Evolutionary conservation across 2,113 vertebrate species (phyloP), one percentile per base, ranked within the genome.

Genomic region (Odontesthes bonariensis): DNA sequence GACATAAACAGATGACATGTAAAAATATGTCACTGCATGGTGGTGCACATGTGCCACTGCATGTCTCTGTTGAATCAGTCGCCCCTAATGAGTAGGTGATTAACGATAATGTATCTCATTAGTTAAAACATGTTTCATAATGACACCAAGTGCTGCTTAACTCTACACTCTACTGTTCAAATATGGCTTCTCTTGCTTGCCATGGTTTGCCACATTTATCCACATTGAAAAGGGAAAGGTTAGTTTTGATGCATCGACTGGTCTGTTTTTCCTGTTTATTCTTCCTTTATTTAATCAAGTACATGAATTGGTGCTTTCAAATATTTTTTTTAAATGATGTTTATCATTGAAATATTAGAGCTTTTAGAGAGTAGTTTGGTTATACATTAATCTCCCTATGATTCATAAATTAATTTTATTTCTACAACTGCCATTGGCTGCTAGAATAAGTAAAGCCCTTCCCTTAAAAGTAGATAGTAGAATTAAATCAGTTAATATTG

Each of bases 31-130:
- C 14, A 53, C 10, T 38, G 52, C 4, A 40, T 47, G 19, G 27
- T 20, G 44, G 52, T 47, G 47, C 66, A 20, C 47, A 72, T 67
- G 65, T 23, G 40, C 59, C 77, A 70, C 78, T 14, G 16, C 72
- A 22, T 59, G 32, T 79, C 78, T 82, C 76, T 85, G 81, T 83
- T 79, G 75, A 80, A 71, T 56, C 32, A 72, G 81, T 84, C 86
- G 16, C 56, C 70, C 58, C 75, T 88, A 91, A 93, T 84, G 89
- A 91, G 85, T 10, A 83, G 86, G 82, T 88, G 89, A 92, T 92
- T 89, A 89, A 90, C 75, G 35, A 86, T 90, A 91, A 90, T 90
- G 87, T 84, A 59, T 84, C 70, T 90, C 85, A 91, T 92, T 90
- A 92, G 79, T 89, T 90, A 86, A 86, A 84, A 91, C 78, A 83